Percentiles rank a stretch among this genome's conserved stretches.
Conservation (phyloP, 2,113 vertebrate species). For the Alces alces region DNA sequence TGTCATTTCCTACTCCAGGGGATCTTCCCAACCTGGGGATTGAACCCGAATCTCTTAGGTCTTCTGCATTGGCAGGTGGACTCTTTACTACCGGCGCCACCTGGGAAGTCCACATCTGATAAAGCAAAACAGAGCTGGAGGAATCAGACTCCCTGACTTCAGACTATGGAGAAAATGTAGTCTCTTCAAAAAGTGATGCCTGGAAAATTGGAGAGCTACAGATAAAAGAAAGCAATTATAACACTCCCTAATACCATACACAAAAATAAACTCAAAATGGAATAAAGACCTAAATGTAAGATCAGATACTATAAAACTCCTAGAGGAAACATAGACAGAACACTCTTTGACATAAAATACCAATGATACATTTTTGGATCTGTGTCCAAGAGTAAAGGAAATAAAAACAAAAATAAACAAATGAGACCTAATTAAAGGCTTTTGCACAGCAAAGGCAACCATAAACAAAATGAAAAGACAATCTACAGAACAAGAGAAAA, state of each 20-base stretch:
- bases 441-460: neutral
- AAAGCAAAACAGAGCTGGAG: neutral
- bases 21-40: neutral
- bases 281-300: neutral
- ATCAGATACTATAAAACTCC: neutral
- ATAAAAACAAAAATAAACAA: neutral
- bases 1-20: neutral
- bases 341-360: neutral
- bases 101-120: neutral
- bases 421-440: neutral
- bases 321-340: neutral
- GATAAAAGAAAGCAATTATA: neutral
- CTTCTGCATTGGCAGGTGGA: neutral
- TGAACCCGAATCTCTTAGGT: neutral
- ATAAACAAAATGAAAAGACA: neutral
- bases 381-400: neutral
- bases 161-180: neutral
- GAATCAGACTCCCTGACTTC: neutral
- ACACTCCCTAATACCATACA: neutral
- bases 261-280: neutral
- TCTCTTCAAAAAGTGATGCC: neutral
- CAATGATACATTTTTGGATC: neutral
- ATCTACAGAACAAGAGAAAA: neutral
- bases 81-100: neutral
- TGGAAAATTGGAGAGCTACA: neutral